Evolutionary conservation across 2,888 invertebrate genomes (phyloP), one percentile per base, ranked within the genome.

Genomic region (Zygothrica quintamaculata): DNA sequence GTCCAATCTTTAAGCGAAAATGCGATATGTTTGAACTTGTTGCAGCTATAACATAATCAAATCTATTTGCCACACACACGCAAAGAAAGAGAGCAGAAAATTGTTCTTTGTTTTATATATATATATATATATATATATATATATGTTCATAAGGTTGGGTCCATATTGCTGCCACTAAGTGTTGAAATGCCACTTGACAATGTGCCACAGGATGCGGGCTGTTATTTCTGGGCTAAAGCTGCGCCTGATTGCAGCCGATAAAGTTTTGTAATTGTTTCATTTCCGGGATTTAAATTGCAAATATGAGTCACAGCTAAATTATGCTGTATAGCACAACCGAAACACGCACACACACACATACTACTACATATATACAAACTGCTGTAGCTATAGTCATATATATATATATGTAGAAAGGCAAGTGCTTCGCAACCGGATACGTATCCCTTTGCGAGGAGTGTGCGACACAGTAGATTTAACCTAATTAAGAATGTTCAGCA

Each of bases 401-500:
- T 33, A 31, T 22, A 61, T 9, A 51, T n/a, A 25, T 25, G 11
- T 36, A 18, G 22, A 22, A 29, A 29, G 50, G 52, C n/a, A 40
- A 43, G 42, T 37, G 37, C 37, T 40, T 58, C 53, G 59, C 37
- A 67, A 60, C 46, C 58, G 65, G 78, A 50, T 64, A 48, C 34
- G 70, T 58, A 74, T 72, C 62, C 64, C 56, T 50, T 71, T 43
- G 29, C 50, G 51, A 62, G 68, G 62, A 52, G 74, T 59, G 82
- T 82, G 74, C 61, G 57, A 77, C 77, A 80, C 86, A 88, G 88
- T 87, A 87, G 89, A 89, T 88, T 89, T 89, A 89, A 89, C 89
- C 89, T 89, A 89, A 89, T 89, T 89, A 89, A 89, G 89, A 89
- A 88, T 88, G 88, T 89, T 89, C 78, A 88, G 87, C 88, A 89